Evolutionary conservation across 1,140 invertebrate genomes (phyloP).

Genomic region (Cepaea nemoralis): DNA sequence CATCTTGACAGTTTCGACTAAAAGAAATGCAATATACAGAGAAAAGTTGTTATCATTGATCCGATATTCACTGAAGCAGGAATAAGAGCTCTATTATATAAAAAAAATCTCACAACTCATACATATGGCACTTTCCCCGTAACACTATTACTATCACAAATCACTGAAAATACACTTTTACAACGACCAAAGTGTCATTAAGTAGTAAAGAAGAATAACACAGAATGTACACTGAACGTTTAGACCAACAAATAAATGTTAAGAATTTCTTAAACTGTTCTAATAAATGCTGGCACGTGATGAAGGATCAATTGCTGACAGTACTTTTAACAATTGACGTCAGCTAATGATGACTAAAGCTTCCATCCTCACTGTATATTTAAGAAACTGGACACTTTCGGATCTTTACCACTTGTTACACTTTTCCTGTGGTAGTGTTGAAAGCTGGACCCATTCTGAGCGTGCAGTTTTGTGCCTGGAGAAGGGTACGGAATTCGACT

Average conservation of each 20-base stretch:
- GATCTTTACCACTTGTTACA: conserved; percentile 6
- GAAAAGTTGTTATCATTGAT: too few species aligned
- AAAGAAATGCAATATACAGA: too few species aligned
- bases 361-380: neutral
- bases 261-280: neutral
- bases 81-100: neutral
- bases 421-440: neutral
- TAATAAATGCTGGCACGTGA: neutral
- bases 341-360: neutral
- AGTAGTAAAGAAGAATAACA: neutral
- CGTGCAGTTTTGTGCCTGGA: neutral
- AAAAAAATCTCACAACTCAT: neutral
- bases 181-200: neutral
- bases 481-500: neutral
- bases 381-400: neutral
- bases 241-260: neutral
- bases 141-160: neutral
- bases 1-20: too few species aligned
- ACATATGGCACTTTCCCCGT: neutral
- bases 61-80: too few species aligned
- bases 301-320: neutral
- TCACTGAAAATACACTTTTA: neutral
- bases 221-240: neutral
- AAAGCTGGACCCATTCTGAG: neutral
- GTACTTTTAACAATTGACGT: neutral